These are phyloP conservation scores for Drosophila setifemur DNA, from an alignment of 1,140 invertebrate genomes.

Conservation along the genomic window DNA sequence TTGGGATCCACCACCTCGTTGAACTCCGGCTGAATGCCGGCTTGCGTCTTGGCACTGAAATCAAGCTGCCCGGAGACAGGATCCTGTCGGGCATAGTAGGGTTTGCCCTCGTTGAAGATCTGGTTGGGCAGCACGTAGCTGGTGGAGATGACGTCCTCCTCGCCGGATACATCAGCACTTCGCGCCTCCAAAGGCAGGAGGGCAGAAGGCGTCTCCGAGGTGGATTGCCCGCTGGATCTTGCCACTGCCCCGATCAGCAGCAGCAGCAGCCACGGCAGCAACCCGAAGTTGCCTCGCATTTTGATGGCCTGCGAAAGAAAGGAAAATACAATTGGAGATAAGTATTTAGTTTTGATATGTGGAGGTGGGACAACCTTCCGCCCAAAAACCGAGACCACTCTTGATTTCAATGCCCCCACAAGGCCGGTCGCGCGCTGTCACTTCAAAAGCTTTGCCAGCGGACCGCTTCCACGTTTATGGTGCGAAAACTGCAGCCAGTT, in stretches of 20 bases:
- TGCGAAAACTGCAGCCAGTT: slow-evolving; percentile 45
- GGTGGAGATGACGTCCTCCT: slow-evolving; percentile 71
- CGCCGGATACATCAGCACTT: slow-evolving; percentile 50
- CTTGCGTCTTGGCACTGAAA: slow-evolving; percentile 84
- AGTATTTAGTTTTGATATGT: neutral
- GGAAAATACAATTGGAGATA: neutral
- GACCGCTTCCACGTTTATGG: slow-evolving; percentile 48
- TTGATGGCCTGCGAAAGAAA: slow-evolving; percentile 12
- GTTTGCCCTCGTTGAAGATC: slow-evolving; percentile 87
- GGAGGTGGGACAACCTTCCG: slow-evolving; percentile 28
- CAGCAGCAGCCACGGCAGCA: slow-evolving; percentile 26
- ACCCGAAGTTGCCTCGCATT: slow-evolving; percentile 32
- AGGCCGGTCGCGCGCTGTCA: slow-evolving; percentile 45
- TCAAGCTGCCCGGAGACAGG: slow-evolving; percentile 87
- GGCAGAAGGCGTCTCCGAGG: slow-evolving; percentile 49
- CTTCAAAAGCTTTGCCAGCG: slow-evolving; percentile 32
- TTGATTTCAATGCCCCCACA: slow-evolving; percentile 39
- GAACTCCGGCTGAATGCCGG: slow-evolving; percentile 78
- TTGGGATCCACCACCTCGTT: slow-evolving; percentile 75
- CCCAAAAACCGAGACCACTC: slow-evolving; percentile 30
- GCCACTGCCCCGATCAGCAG: neutral
- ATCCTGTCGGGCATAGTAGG: slow-evolving; percentile 88
- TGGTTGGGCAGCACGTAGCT: slow-evolving; percentile 80
- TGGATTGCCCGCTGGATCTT: neutral
- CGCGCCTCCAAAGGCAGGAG: slow-evolving; percentile 67